A percentile compares a stretch with the other conserved stretches of the same genome.
These are phyloP conservation scores for Sycobia sp. DNA, from an alignment of 1,140 invertebrate genomes.

Conservation along the genomic window DNA sequence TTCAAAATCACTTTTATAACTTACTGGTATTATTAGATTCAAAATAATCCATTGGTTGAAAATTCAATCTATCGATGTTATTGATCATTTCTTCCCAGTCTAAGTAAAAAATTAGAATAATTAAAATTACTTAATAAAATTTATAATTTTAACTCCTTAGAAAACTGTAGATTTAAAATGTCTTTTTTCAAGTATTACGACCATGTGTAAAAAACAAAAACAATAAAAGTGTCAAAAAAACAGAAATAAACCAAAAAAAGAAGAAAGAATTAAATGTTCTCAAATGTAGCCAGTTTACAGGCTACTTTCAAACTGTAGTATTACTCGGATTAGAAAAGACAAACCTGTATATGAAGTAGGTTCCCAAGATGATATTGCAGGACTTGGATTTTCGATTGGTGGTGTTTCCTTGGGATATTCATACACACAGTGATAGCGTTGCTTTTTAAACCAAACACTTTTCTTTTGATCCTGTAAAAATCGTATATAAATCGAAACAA, in stretches of 20 bases:
- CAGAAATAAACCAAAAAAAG: neutral
- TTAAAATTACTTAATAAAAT: neutral
- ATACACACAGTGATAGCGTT: slow-evolving; percentile 81
- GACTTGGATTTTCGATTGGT: slow-evolving; percentile 43
- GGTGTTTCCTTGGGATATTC: slow-evolving; percentile 76
- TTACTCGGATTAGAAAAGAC: no score
- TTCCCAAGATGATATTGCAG: slow-evolving; percentile 50
- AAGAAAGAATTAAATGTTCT: neutral
- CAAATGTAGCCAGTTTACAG: no score
- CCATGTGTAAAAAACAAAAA: slow-evolving; percentile 4
- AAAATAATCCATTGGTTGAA: slow-evolving; percentile 56
- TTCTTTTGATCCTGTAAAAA: slow-evolving; percentile 63
- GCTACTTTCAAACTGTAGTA: no score
- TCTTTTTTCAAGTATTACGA: neutral
- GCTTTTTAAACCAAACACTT: slow-evolving; percentile 79
- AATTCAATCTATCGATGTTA: slow-evolving; percentile 50
- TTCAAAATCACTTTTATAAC: slow-evolving; percentile 31
- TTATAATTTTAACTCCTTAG: no score
- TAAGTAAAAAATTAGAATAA: slow-evolving; percentile 37
- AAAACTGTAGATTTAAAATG: no score
- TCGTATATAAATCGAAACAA: neutral
- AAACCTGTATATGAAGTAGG: slow-evolving; percentile 54
- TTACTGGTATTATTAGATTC: slow-evolving; percentile 50
- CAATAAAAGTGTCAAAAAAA: neutral
- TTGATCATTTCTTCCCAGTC: slow-evolving; percentile 60